These are phyloP conservation scores for Mastigias papua DNA, from an alignment of 30 jellyfish, hydroid and myxozoan species.

Conservation along the genomic window DNA sequence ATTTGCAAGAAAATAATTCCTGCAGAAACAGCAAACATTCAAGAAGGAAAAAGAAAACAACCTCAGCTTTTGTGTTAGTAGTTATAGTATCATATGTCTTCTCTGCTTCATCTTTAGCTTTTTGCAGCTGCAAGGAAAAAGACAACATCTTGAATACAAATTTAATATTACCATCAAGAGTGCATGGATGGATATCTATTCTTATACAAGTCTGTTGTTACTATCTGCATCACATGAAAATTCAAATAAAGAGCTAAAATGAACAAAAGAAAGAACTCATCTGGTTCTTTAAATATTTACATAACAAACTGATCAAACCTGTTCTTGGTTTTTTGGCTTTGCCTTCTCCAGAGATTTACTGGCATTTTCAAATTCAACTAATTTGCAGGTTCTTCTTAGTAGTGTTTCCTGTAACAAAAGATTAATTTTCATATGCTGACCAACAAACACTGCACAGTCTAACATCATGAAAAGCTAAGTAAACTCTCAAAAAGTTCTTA, in stretches of 20 bases:
- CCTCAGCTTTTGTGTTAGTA: conserved; percentile 70
- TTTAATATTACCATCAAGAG: too few species aligned
- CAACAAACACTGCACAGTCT: neutral
- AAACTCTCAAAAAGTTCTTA: too few species aligned
- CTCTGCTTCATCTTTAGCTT: conserved; percentile 80
- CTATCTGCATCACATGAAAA: too few species aligned
- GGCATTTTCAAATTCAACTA: conserved; percentile 95
- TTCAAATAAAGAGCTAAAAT: too few species aligned
- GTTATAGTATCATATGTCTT: conserved; percentile 75
- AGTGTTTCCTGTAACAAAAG: conserved; percentile 72
- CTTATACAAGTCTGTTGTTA: too few species aligned
- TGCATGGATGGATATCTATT: too few species aligned
- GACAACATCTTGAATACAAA: too few species aligned
- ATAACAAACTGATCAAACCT: too few species aligned
- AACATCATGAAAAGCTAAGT: too few species aligned
- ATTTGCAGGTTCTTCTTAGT: conserved; percentile 89
- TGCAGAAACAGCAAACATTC: neutral
- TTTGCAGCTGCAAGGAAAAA: conserved; percentile 60
- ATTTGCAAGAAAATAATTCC: too few species aligned
- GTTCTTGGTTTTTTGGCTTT: conserved; percentile 88
- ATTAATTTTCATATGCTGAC: neutral
- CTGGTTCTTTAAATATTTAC: too few species aligned
- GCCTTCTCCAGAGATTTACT: conserved; percentile 92
- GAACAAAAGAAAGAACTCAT: too few species aligned
- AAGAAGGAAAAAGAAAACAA: neutral